Evolutionary conservation across 2,888 invertebrate species (phyloP).

Genomic region (Clepsis dumicolana): DNA sequence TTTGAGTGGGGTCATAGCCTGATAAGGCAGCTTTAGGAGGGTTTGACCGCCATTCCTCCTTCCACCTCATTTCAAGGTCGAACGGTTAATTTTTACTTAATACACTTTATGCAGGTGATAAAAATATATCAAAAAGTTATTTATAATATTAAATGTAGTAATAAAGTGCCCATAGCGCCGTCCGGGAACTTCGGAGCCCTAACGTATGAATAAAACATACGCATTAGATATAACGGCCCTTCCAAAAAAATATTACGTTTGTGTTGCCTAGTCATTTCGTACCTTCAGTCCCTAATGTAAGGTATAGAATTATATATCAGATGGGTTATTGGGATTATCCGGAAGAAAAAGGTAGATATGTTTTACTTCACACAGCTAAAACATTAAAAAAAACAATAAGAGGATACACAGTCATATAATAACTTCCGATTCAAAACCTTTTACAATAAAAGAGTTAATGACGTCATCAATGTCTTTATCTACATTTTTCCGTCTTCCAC

Average conservation of each 20-base stretch:
- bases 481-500: constrained; percentile 59
- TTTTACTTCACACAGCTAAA: neutral
- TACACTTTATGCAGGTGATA: constrained; percentile 12
- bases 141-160: constrained; percentile 35
- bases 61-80: too few relatives aligned
- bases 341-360: neutral
- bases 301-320: neutral
- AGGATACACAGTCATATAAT: constrained; percentile 51
- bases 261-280: neutral
- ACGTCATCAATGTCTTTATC: constrained; percentile 54
- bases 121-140: constrained; percentile 29
- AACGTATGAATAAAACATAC: constrained; percentile 38
- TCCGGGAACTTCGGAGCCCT: constrained; percentile 1
- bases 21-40: too few relatives aligned
- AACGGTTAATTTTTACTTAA: constrained; percentile 27
- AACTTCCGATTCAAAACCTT: constrained; percentile 79
- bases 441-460: constrained; percentile 65
- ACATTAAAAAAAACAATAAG: neutral
- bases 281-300: neutral
- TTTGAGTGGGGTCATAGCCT: too few relatives aligned
- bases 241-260: constrained; percentile 18
- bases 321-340: neutral
- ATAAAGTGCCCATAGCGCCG: constrained; percentile 23
- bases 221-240: constrained; percentile 13
- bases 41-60: too few relatives aligned